Base-by-base conservation (phyloP, 2,888 invertebrate species). In the Meloe dianella region DNA sequence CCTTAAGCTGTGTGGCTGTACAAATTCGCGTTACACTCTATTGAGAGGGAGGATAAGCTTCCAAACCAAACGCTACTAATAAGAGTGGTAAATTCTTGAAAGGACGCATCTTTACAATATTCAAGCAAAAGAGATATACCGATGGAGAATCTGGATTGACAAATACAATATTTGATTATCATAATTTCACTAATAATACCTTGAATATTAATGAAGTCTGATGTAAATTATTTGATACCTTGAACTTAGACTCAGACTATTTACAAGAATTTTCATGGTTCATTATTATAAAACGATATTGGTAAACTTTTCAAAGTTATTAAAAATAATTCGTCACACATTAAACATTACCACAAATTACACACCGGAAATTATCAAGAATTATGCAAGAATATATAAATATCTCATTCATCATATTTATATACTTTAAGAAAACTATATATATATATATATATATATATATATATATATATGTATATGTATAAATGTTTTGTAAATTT, bases 381-480 rank as follows among this genome's bases (percentile, higher is more conserved):
- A 54, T 54, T 54, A 24, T 12, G 54, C 54, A 54, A 54, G 54
- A 54, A 54, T 54, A n/a, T n/a, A 9, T 14, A 54, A 54, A 12
- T 24, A 54, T 54, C 22, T 1, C 54, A 54, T 54, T 24, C 54
- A 54, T 54, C 54, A 54, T 54, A 20, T 24, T 20, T 12, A 24
- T 41, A 41, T 54, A 12, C 24, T n/a, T 7, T 10, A 32, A 8
- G 32, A 32, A 32, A 32, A 32, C 32, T 3, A 32, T 9, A 32
- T n/a, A n/a, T n/a, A n/a, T n/a, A n/a, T n/a, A n/a, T n/a, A n/a
- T n/a, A n/a, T n/a, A n/a, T n/a, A n/a, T n/a, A n/a, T n/a, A n/a
- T n/a, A n/a, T n/a, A n/a, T n/a, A n/a, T n/a, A n/a, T n/a, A n/a
- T n/a, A n/a, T n/a, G 14, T 38, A n/a, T 38, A n/a, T 14, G 38